Conservation (phyloP, 2,888 invertebrate genomes). For the Synanthedon vespiformis region DNA sequence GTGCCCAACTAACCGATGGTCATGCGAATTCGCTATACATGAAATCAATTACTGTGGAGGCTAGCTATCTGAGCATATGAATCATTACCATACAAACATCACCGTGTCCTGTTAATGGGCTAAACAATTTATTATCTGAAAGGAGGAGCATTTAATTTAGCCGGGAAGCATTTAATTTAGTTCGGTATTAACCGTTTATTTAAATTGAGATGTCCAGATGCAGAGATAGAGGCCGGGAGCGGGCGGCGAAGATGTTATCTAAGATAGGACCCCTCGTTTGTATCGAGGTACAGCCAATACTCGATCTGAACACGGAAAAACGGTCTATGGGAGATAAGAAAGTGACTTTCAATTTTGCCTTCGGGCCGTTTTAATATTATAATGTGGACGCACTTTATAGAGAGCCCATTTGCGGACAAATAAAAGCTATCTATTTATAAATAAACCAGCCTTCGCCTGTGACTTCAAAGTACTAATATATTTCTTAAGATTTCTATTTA, state of each 20-base stretch:
- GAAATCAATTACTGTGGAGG: no score
- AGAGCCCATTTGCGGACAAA: no score
- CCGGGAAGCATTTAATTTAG: constrained; percentile 26
- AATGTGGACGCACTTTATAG: no score
- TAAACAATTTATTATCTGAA: neutral
- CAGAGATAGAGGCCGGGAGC: constrained; percentile 41
- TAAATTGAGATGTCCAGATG: constrained; percentile 62
- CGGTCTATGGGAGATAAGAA: neutral
- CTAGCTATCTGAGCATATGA: no score
- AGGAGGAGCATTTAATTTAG: constrained; percentile 10
- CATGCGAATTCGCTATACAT: no score
- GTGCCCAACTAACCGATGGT: no score
- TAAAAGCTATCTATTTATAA: no score
- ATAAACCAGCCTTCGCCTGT: no score
- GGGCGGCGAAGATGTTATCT: constrained; percentile 39
- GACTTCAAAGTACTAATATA: no score
- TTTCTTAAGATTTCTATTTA: no score
- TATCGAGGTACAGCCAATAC: constrained; percentile 8
- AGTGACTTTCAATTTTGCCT: neutral
- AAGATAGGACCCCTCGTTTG: constrained; percentile 14
- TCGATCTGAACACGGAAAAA: constrained; percentile 4
- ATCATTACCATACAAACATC: neutral
- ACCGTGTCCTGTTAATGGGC: neutral
- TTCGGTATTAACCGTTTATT: constrained; percentile 30
- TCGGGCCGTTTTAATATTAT: neutral